Evolutionary conservation across 2,113 vertebrate genomes (phyloP).

Genomic region (Hypanus sabinus): DNA sequence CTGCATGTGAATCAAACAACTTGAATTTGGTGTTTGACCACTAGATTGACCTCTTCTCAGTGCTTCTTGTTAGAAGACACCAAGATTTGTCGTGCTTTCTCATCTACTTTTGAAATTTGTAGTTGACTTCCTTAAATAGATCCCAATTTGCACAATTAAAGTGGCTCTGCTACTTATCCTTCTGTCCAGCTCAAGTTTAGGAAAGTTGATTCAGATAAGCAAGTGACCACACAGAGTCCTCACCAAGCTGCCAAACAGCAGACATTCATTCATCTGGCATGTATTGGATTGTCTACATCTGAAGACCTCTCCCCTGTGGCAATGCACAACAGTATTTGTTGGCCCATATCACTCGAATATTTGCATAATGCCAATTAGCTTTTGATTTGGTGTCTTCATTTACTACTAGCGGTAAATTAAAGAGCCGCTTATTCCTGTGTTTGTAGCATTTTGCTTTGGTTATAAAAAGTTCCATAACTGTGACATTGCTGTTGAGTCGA

Average conservation of each 20-base stretch:
- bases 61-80: neutral
- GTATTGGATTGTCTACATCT: neutral
- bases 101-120: neutral
- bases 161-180: neutral
- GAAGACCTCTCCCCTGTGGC: neutral
- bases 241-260: neutral
- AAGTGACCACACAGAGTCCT: neutral
- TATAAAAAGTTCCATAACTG: neutral
- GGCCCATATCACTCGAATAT: neutral
- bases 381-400: neutral
- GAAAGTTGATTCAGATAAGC: neutral
- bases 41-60: neutral
- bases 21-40: neutral
- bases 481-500: neutral
- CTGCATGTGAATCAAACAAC: neutral
- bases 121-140: neutral
- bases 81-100: neutral
- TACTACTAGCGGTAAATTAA: neutral
- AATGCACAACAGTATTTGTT: neutral
- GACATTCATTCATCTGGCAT: neutral
- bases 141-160: neutral
- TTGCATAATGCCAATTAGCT: slow-evolving; percentile 24
- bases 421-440: neutral
- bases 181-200: neutral
- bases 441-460: neutral